Base-by-base conservation (phyloP, 1,140 invertebrate species). In the Octopus sinensis region DNA sequence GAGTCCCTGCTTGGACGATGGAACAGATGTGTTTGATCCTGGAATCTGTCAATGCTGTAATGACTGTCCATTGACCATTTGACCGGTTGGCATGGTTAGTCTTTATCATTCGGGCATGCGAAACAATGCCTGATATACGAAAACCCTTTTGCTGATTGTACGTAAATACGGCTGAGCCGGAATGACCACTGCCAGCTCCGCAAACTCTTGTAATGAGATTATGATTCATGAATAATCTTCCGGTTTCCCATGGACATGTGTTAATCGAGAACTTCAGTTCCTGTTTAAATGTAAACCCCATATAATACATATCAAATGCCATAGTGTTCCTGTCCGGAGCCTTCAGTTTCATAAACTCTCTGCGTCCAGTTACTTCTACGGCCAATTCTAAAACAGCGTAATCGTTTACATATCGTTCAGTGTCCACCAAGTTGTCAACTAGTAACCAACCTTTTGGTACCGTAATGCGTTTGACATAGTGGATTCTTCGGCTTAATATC, bases 11-110 rank as follows among this genome's bases (percentile, higher is more conserved):
- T 43, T 43, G 80, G n/a, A 88, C 83, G 79, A 87, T 85, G 13
- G 81, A 62, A 79, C 87, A 88, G 71, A 88, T 87, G 77, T 87
- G 84, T 51, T 79, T 81, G 10, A 88, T 82, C 80, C 87, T 88
- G 52, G 81, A 78, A 81, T 79, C 81, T 4, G 86, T 88, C n/a
- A 87, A 79, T n/a, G 86, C 85, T 5, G 84, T 86, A 76, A 88
- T 86, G 73, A 86, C 83, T 43, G 85, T 88, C 56, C 84, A 85
- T 43, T 81, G 81, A n/a, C 77, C 76, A 17, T n/a, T 52, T 6
- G 13, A 13, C 6, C 13, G 43, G 6, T 52, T 17, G 6, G 76
- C 52, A n/a, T 7, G 13, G 30, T 77, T 77, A 0, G 76, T 17
- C 7, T 77, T 77, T 12, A 77, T 51, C 6, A 77, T 53, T 6